These are phyloP conservation scores for Excalfactoria chinensis DNA, from an alignment of 2,113 vertebrate genomes.

Conservation along the genomic window DNA sequence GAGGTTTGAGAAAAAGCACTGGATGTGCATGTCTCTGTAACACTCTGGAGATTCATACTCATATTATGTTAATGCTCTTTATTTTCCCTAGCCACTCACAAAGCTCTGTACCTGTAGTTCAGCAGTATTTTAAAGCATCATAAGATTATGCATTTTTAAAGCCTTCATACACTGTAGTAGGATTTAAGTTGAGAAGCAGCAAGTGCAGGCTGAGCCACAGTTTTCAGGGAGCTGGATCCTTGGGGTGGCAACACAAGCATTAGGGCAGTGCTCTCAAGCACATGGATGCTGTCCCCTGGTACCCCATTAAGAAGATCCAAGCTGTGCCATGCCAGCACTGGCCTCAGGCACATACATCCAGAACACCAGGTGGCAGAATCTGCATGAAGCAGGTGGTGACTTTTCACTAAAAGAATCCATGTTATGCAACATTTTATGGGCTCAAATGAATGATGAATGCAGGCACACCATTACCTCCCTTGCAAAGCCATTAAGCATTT, in stretches of 20 bases:
- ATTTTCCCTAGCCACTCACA: accelerated
- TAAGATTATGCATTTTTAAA: neutral
- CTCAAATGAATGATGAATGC: neutral
- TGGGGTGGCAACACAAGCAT: accelerated
- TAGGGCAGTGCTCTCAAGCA: neutral
- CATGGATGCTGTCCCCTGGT: accelerated
- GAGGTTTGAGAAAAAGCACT: neutral
- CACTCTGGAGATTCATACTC: too few species aligned
- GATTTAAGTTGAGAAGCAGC: neutral
- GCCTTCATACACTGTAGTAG: neutral
- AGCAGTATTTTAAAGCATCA: neutral
- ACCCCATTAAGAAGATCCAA: neutral
- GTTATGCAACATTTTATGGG: neutral
- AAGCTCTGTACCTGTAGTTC: neutral
- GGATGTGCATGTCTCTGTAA: too few species aligned
- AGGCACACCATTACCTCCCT: neutral
- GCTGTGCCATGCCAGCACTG: neutral
- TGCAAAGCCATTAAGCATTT: neutral
- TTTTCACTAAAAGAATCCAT: neutral
- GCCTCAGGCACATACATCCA: accelerated
- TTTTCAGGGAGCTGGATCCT: accelerated
- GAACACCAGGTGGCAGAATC: too few species aligned
- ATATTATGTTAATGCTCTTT: neutral
- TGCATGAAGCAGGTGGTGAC: neutral
- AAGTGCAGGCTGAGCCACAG: neutral